phyloP scores from a whole-genome alignment of 2,797 vertebrate species.

The Gallinago nigripennis region DNA sequence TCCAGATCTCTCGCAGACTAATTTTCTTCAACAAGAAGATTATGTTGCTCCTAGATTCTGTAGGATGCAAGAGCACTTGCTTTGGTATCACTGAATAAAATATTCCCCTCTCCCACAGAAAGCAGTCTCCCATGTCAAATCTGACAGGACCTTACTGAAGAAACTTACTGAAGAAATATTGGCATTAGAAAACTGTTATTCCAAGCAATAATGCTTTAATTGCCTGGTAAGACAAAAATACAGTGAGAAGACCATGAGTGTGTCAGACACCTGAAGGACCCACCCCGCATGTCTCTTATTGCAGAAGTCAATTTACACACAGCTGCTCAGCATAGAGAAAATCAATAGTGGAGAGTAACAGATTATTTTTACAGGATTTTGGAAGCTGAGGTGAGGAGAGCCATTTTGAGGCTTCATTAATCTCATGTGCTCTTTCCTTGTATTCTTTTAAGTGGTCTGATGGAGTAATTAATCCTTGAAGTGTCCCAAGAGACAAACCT shows the following conservation, averaged over 20 bases:
- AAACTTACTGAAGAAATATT: not conserved
- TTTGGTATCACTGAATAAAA: not conserved
- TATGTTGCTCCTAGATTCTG: not conserved
- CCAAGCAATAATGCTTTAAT: not conserved
- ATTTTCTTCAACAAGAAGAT: not conserved
- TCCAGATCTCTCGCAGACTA: not conserved
- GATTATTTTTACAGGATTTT: slow-evolving; percentile 5
- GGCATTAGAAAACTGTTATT: not conserved
- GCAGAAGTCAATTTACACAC: not conserved
- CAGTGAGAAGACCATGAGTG: not conserved
- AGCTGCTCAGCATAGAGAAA: not conserved
- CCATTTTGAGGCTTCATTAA: slow-evolving; percentile 8
- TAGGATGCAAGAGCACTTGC: not conserved
- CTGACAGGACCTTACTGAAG: not conserved
- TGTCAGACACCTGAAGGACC: not conserved
- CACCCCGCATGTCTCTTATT: not conserved
- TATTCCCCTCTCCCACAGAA: fast-evolving
- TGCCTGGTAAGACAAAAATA: not conserved
- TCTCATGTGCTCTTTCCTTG: not conserved
- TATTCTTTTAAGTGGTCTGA: not conserved
- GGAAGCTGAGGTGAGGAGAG: not conserved
- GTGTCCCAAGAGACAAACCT: slow-evolving; percentile 26
- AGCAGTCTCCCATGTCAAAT: not conserved
- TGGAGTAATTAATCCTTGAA: slow-evolving; percentile 54
- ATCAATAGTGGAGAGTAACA: not conserved